Conservation (phyloP, 2,888 invertebrate genomes). For the Himalopsyche kuldschensis region DNA sequence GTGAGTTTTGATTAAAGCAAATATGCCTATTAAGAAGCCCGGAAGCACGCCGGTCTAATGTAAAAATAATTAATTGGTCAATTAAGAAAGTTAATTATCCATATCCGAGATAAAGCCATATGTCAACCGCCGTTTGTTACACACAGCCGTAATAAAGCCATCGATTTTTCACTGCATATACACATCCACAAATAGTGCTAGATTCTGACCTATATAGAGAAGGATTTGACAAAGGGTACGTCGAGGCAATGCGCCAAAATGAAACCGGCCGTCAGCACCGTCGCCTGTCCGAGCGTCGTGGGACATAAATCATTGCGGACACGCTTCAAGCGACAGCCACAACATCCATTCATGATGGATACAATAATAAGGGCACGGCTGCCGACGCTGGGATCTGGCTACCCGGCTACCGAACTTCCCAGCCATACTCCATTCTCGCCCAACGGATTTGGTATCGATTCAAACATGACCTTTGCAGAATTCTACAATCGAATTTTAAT, state of each 20-base stretch:
- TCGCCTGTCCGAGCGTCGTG: constrained; percentile 26
- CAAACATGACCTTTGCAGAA: background rate
- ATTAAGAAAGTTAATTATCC: background rate
- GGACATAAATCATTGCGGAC: constrained; percentile 35
- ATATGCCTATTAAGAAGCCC: too few species aligned
- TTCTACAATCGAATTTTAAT: background rate
- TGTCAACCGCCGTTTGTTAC: background rate
- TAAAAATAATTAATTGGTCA: background rate
- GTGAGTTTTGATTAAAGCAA: too few species aligned
- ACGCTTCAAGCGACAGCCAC: constrained; percentile 36
- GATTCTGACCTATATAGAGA: constrained; percentile 4
- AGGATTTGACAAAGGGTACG: constrained; percentile 5
- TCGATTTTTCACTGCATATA: background rate
- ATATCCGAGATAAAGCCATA: background rate
- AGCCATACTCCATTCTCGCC: background rate
- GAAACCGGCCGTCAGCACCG: constrained; percentile 36
- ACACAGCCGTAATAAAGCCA: background rate
- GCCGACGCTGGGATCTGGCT: background rate
- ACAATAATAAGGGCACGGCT: constrained; percentile 17
- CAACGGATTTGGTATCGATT: background rate
- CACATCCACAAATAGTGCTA: background rate
- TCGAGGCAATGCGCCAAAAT: constrained; percentile 25
- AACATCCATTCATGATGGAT: constrained; percentile 26
- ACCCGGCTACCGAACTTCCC: background rate
- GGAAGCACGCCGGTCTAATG: too few species aligned